phyloP scores from a whole-genome alignment of 2,888 invertebrate species.

The Drosophila limbata region DNA sequence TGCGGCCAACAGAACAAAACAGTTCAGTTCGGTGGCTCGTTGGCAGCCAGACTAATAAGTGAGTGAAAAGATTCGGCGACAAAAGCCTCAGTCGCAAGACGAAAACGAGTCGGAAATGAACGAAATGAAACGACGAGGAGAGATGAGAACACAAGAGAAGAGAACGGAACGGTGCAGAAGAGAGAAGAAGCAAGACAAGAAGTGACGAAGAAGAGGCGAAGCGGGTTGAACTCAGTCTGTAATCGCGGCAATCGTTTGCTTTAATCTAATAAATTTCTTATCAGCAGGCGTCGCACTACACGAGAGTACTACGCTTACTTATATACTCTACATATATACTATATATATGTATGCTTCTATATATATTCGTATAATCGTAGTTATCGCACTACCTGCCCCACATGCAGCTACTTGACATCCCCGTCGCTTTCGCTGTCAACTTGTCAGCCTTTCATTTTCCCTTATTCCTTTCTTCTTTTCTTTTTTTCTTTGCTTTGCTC shows the following conservation, averaged over 20 bases:
- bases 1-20: conserved; percentile 23
- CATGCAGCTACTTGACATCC: conserved; percentile 44
- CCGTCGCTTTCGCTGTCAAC: conserved; percentile 41
- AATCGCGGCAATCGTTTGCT: conserved; percentile 73
- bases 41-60: conserved; percentile 67
- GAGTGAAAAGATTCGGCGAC: conserved; percentile 49
- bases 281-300: conserved; percentile 56
- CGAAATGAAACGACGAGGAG: conserved; percentile 35
- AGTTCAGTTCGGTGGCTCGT: conserved; percentile 51
- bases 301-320: conserved; percentile 21
- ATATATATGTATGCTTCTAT: background rate
- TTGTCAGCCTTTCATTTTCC: conserved; percentile 41
- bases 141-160: conserved; percentile 13
- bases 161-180: background rate
- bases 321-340: conserved; percentile 11
- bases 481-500: conserved; percentile 9
- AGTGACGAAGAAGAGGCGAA: background rate
- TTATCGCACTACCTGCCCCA: conserved; percentile 59
- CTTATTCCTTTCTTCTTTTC: conserved; percentile 20
- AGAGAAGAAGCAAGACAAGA: background rate
- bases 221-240: conserved; percentile 46
- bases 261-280: conserved; percentile 82
- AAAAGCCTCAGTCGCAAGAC: conserved; percentile 41
- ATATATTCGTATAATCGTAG: conserved; percentile 17
- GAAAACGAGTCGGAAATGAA: conserved; percentile 47